Base-by-base conservation (phyloP, 1,140 invertebrate species). In the Zaprionus vittiger region DNA sequence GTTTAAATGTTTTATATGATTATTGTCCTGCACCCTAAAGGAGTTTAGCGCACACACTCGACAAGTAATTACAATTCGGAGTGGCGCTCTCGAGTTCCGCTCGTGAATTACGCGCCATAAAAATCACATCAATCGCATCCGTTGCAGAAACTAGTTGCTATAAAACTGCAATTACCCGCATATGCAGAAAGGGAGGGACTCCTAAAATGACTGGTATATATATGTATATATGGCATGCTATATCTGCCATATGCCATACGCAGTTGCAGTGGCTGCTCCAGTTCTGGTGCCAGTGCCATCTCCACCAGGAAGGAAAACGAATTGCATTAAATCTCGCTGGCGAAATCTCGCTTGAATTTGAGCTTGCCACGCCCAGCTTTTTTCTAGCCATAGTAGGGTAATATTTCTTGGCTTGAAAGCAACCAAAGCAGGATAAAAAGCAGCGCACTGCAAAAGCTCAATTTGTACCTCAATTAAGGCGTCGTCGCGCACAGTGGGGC, bases 401-500 rank as follows among this genome's bases (percentile, higher is more conserved):
- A 59, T 83, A 80, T 72, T 82, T 77, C 65, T 73, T 47, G 24
- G 60, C 15, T 7, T 49, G 55, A 57, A 68, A 72, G 37, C 26
- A 31, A 52, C 17, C 26, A 73, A 69, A 67, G 44, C 4, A 69
- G n/a, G 7, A 55, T 34, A 11, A 17, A 47, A 68, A 41, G 41
- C 41, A 56, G 44, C 70, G 66, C 49, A 41, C 7, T 31, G 49
- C 75, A 89, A 90, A 89, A 87, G 84, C 85, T 90, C 85, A 90
- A 90, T 90, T 90, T 90, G 85, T 90, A 90, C 85, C 82, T 90
- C 85, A 90, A 90, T 90, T 90, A 90, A 90, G 85, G 85, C 85
- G 85, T 90, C 85, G 81, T 68, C 70, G 47, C 47, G 85, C 81
- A 90, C 85, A 90, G 85, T 90, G 85, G 73, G 52, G 67, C 85